A percentile compares a stretch with the other conserved stretches of the same genome.
Conservation (phyloP, 2,888 invertebrate genomes). For the Halocaridina rubra region DNA sequence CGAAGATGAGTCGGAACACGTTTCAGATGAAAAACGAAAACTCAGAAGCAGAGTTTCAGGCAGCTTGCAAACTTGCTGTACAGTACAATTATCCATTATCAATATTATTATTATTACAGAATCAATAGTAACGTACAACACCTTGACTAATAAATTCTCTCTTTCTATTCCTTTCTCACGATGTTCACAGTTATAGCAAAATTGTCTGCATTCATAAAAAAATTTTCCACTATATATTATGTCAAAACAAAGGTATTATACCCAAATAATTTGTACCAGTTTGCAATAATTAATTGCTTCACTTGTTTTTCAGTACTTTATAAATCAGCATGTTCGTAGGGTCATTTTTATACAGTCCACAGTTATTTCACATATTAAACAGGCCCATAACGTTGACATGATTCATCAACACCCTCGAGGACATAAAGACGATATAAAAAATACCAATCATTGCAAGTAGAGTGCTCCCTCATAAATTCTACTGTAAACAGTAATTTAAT, state of each 20-base stretch:
- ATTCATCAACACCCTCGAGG: not conserved
- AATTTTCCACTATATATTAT: constrained; percentile 10
- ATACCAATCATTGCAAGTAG: no score
- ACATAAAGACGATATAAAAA: not conserved
- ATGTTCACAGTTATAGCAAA: not conserved
- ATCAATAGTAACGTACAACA: no score
- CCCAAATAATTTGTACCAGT: constrained; percentile 28
- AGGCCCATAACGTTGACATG: not conserved
- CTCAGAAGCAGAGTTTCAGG: constrained; percentile 19
- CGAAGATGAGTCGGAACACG: no score
- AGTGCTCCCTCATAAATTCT: no score
- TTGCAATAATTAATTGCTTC: not conserved
- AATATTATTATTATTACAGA: not conserved
- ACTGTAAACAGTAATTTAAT: no score
- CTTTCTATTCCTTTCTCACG: not conserved
- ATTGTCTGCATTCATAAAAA: constrained; percentile 17
- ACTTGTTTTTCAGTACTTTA: not conserved
- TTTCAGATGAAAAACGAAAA: no score
- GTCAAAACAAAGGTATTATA: not conserved
- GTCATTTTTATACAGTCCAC: not conserved
- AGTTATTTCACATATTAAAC: not conserved
- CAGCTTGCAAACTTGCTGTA: constrained; percentile 41
- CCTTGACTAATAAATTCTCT: not conserved
- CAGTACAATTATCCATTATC: not conserved
- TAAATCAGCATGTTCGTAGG: no score